A percentile compares a stretch with the other conserved stretches of the same genome.
These are phyloP conservation scores for Himalopsyche japonica DNA, from an alignment of 2,888 invertebrate genomes.

Conservation along the genomic window DNA sequence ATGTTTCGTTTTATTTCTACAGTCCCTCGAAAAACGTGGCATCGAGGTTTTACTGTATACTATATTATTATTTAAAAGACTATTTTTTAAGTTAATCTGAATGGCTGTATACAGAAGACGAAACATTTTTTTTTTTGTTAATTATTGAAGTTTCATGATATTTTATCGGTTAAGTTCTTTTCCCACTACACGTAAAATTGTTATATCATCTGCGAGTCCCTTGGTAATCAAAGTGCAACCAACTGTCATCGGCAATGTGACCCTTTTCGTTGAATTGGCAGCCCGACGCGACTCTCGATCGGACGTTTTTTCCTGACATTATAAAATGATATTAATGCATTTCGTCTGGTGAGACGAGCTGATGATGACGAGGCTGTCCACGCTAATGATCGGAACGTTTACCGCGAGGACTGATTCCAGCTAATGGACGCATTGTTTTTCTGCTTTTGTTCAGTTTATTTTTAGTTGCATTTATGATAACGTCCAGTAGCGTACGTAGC, in stretches of 20 bases:
- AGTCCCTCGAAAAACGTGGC: too few species aligned
- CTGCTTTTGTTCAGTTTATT: not conserved
- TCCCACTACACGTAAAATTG: too few species aligned
- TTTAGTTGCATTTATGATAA: not conserved
- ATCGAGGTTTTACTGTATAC: too few species aligned
- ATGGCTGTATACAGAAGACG: too few species aligned
- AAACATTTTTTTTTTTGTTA: too few species aligned
- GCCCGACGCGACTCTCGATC: not conserved
- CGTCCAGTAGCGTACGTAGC: not conserved
- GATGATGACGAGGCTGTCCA: not conserved
- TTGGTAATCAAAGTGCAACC: not conserved
- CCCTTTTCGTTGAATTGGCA: not conserved
- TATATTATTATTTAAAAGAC: too few species aligned
- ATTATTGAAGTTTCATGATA: too few species aligned
- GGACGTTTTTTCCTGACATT: constrained; percentile 11
- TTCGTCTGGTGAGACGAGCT: constrained; percentile 9
- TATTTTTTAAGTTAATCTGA: too few species aligned
- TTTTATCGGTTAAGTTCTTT: too few species aligned
- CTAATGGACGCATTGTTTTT: constrained; percentile 13
- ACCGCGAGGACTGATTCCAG: constrained; percentile 7
- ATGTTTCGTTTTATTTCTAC: too few species aligned
- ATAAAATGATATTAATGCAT: constrained; percentile 27
- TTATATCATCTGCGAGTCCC: too few species aligned
- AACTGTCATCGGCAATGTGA: not conserved
- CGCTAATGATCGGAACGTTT: constrained; percentile 4